These are phyloP conservation scores for Macroglossus sobrinus DNA, from an alignment of 2,113 vertebrate genomes.

Conservation along the genomic window DNA sequence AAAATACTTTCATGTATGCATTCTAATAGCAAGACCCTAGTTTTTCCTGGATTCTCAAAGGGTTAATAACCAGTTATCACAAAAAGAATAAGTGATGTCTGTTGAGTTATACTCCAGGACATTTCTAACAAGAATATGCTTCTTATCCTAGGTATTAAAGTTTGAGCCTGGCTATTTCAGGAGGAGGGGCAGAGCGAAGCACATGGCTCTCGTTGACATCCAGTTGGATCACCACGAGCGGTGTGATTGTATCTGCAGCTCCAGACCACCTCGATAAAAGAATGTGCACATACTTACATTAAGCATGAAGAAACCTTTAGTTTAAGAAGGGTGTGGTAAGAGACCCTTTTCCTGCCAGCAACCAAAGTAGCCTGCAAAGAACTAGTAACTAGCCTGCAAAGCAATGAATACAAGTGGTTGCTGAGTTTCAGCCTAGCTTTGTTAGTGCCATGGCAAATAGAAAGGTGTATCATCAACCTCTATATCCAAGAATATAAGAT, in stretches of 20 bases:
- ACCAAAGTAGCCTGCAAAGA: slow-evolving; percentile 71
- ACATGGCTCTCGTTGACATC: slow-evolving; percentile 91
- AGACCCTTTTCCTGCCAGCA: slow-evolving; percentile 42
- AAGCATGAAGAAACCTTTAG: slow-evolving; percentile 56
- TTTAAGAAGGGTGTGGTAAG: slow-evolving; percentile 38
- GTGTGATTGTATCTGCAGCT: slow-evolving; percentile 94
- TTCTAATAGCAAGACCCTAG: background rate
- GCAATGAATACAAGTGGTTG: slow-evolving; percentile 66
- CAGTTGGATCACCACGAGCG: slow-evolving; percentile 94
- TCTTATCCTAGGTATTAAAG: slow-evolving; percentile 90
- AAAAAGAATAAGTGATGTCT: background rate
- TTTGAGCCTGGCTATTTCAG: slow-evolving; percentile 85
- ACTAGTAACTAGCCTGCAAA: slow-evolving; percentile 74
- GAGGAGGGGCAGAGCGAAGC: slow-evolving; percentile 83
- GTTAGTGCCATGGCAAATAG: slow-evolving; percentile 72
- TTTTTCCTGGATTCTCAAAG: background rate
- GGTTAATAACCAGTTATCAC: background rate
- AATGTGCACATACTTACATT: background rate
- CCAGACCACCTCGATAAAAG: slow-evolving; percentile 92
- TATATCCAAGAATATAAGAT: slow-evolving; percentile 65
- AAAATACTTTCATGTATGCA: background rate
- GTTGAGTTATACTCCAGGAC: background rate
- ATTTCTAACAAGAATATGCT: slow-evolving; percentile 65
- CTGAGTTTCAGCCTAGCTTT: slow-evolving; percentile 70
- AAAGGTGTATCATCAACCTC: slow-evolving; percentile 60